These are phyloP conservation scores for Patella caerulea DNA, from an alignment of 2,888 invertebrate species.

Conservation along the genomic window DNA sequence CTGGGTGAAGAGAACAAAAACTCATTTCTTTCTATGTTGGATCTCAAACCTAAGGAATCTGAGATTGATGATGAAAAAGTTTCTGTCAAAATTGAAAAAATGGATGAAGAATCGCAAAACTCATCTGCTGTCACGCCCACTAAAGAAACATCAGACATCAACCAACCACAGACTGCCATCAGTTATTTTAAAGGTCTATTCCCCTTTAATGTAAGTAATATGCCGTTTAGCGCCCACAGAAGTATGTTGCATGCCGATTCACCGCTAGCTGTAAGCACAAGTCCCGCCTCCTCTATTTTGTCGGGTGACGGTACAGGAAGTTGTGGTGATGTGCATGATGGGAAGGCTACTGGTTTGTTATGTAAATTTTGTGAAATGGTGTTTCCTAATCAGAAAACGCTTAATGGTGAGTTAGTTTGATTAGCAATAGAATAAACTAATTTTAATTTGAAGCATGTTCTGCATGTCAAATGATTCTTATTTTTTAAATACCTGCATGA, in stretches of 20 bases:
- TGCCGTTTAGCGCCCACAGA: neutral
- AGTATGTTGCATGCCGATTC: slow-evolving; percentile 8
- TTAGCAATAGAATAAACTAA: neutral
- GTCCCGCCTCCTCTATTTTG: slow-evolving; percentile 20
- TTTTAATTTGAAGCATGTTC: too few species aligned
- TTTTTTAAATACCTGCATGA: too few species aligned
- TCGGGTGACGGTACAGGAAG: slow-evolving; percentile 29
- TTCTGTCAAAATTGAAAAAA: neutral
- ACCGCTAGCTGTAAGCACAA: neutral
- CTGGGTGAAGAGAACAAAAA: slow-evolving; percentile 74
- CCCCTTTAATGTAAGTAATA: slow-evolving; percentile 6
- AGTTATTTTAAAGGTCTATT: slow-evolving; percentile 7
- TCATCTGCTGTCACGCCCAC: neutral
- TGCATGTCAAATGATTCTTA: too few species aligned
- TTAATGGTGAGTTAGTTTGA: slow-evolving; percentile 79
- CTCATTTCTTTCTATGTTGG: slow-evolving; percentile 86
- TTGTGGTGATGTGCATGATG: slow-evolving; percentile 17
- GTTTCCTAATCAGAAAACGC: slow-evolving; percentile 88
- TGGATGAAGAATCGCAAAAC: neutral
- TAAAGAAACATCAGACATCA: neutral
- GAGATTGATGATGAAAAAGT: slow-evolving; percentile 13
- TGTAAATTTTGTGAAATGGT: slow-evolving; percentile 90
- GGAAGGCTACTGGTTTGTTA: slow-evolving; percentile 71
- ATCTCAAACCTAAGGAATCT: slow-evolving; percentile 74
- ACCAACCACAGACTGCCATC: neutral